Evolutionary conservation across 1,140 invertebrate genomes (phyloP), one percentile per base, ranked within the genome.

Genomic region (Idris sp.): DNA sequence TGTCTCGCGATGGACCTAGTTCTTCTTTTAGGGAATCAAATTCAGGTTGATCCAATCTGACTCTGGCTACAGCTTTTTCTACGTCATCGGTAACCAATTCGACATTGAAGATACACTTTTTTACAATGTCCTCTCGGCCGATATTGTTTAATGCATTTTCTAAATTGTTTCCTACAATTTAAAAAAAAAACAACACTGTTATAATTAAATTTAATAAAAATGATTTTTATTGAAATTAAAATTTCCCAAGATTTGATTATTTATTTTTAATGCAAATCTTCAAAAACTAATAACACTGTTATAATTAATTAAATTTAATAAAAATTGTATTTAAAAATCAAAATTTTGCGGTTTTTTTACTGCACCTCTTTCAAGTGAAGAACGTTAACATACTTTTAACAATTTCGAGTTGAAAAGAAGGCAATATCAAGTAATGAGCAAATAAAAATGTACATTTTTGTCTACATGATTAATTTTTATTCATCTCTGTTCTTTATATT

Each of bases 71-170:
- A 16, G 92, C 92, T 84, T 91, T 91, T 80, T 96, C 95, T 40
- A 93, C 90, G 76, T 94, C 93, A 79, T 96, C 94, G 0, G 93
- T 94, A 0, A 95, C 92, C 18, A 92, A 83, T 80, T 94, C 92
- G 9, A 96, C 90, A 79, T 96, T 95, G 76, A 94, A 95, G 79
- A 96, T 94, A 84, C 97, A 97, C 69, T 95, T 94, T 51, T 92
- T 92, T 68, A 98, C 95, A 33, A 98, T 97, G 81, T 99, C 97
- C 76, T 97, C 95, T 48, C 97, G 90, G 40, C 93, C 93, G 51
- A 98, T 98, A 76, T 93, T 92, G 79, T 93, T 93, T 8, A 99
- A 87, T 1, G 95, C 96, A 77, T 94, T 92, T 85, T 98, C 96
- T 58, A 99, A 87, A 4, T 92, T 92, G 81, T 96, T 96, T 48